Percentiles rank a stretch among this genome's conserved stretches.
Conservation (phyloP, 2,113 vertebrate genomes). For the Odocoileus virginianus region DNA sequence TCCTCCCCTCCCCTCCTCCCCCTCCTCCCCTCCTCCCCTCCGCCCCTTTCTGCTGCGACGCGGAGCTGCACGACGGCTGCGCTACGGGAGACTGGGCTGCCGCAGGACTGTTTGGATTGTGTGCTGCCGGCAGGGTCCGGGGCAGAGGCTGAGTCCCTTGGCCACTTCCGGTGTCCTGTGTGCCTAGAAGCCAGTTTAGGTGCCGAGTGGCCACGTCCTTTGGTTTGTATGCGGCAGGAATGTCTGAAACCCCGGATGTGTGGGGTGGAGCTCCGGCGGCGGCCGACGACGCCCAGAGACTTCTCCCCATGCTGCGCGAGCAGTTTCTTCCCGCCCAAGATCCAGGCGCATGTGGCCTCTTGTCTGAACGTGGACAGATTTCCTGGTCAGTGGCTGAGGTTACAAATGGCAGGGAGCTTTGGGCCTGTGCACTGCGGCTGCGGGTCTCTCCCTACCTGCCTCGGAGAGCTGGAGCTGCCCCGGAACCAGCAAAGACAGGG, state of each 20-base stretch:
- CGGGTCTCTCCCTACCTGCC: not conserved
- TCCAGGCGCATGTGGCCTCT: slow-evolving; percentile 88
- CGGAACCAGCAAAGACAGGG: not conserved
- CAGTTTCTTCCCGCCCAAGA: slow-evolving; percentile 90
- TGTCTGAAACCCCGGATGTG: slow-evolving; percentile 94
- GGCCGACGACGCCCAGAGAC: slow-evolving; percentile 76
- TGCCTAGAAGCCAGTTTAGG: not conserved
- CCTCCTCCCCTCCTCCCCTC: not conserved
- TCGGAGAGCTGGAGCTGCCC: not conserved
- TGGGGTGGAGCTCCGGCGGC: slow-evolving; percentile 86
- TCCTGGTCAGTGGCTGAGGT: not conserved
- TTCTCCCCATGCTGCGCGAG: slow-evolving; percentile 90
- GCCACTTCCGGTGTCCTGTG: not conserved
- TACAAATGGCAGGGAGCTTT: not conserved
- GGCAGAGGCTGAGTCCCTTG: not conserved
- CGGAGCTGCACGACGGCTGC: accelerated
- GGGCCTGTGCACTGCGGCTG: not conserved
- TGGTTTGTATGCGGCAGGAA: slow-evolving; percentile 92
- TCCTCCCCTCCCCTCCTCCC: accelerated
- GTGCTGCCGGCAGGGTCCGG: not conserved
- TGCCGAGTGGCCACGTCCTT: slow-evolving; percentile 70
- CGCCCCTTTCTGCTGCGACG: accelerated
- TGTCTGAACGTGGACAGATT: not conserved
- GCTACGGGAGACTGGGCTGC: accelerated
- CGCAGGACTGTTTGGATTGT: not conserved